phyloP scores from a whole-genome alignment of 1,140 invertebrate genomes.

The Archivesica marissinica region DNA sequence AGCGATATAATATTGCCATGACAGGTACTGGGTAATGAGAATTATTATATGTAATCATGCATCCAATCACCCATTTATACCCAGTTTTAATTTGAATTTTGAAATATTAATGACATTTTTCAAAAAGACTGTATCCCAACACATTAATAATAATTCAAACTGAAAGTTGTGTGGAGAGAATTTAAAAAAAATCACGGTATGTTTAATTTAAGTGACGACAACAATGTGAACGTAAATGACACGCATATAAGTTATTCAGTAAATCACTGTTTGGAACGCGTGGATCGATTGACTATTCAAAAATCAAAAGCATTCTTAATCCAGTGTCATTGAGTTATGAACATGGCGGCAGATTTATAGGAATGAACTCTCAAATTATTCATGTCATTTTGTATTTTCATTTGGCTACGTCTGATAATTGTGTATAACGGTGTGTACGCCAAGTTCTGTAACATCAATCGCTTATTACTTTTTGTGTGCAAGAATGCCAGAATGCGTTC shows the following conservation, averaged over 20 bases:
- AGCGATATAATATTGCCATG: too few species aligned
- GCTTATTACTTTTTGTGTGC: too few species aligned
- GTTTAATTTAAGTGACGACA: slow-evolving; percentile 1
- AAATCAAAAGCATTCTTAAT: slow-evolving; percentile 11
- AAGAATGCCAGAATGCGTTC: not conserved
- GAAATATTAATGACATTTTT: slow-evolving; percentile 12
- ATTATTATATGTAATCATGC: too few species aligned
- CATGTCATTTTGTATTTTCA: slow-evolving; percentile 2
- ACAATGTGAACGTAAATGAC: slow-evolving; percentile 17
- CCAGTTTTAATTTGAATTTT: not conserved
- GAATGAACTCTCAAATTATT: not conserved
- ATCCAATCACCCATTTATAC: not conserved
- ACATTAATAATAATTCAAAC: not conserved
- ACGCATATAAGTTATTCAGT: slow-evolving; percentile 21
- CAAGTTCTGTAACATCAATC: not conserved
- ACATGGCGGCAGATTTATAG: not conserved
- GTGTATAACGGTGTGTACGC: not conserved
- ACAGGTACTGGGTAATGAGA: too few species aligned
- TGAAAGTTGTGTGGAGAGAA: not conserved
- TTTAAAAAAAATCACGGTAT: slow-evolving; percentile 2
- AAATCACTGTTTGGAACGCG: slow-evolving; percentile 4
- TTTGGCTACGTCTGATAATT: not conserved
- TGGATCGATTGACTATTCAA: slow-evolving; percentile 11
- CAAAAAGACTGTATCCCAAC: not conserved
- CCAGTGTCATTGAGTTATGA: not conserved